Conservation (phyloP, 2,888 invertebrate species). For the Mystacides longicornis region DNA sequence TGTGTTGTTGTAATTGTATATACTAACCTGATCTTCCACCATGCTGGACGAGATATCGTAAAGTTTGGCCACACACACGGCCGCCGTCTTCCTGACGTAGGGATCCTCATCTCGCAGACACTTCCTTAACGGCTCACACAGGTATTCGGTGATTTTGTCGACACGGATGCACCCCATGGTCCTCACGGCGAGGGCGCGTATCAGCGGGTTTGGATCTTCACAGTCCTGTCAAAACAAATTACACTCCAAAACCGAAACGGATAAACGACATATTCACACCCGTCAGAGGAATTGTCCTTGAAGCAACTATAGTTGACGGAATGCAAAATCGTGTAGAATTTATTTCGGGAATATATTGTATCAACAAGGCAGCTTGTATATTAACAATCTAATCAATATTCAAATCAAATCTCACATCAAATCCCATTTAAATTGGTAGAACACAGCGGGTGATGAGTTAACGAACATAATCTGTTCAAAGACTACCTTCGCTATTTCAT, state of each 20-base stretch:
- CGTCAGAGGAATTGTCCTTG: too few species aligned
- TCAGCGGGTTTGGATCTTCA: slow-evolving; percentile 98
- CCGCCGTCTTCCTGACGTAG: slow-evolving; percentile 97
- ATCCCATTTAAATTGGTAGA: too few species aligned
- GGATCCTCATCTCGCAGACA: slow-evolving; percentile 95
- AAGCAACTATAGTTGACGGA: too few species aligned
- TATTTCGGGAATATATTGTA: too few species aligned
- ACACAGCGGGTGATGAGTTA: too few species aligned
- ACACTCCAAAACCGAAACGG: slow-evolving; percentile 11
- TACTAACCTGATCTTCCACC: slow-evolving; percentile 51
- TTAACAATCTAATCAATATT: too few species aligned
- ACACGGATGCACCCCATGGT: slow-evolving; percentile 99
- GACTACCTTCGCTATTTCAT: too few species aligned
- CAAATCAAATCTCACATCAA: too few species aligned
- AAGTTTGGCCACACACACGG: slow-evolving; percentile 97
- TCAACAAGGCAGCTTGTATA: too few species aligned
- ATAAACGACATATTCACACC: background rate
- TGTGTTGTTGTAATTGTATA: too few species aligned
- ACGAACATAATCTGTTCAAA: too few species aligned
- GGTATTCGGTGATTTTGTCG: slow-evolving; percentile 98
- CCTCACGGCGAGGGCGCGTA: slow-evolving; percentile 94
- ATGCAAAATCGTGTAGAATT: too few species aligned
- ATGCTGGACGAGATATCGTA: slow-evolving; percentile 87
- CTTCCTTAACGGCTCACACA: slow-evolving; percentile 95
- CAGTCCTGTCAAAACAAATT: slow-evolving; percentile 67